Evolutionary conservation across 37 sponge, comb jelly and placozoan genomes (phyloP), one percentile per base, ranked within the genome.

Genomic region (Lycopodina hypogea): DNA sequence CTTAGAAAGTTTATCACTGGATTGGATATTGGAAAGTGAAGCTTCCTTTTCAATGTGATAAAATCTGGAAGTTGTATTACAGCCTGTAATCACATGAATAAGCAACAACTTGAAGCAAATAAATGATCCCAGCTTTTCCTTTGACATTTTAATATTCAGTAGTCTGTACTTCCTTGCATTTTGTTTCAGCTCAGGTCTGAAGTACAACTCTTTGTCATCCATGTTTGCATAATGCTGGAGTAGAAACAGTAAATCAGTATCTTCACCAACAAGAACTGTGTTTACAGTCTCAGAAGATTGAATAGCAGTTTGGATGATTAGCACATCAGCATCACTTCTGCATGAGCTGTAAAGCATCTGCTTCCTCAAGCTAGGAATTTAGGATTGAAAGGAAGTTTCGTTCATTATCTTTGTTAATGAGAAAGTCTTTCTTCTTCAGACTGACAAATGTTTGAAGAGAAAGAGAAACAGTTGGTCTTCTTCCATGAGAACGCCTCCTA

Each of bases 141-240:
- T 60, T 8, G 23, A 8, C 23, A 17, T 28, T 17, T 60, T 8
- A 6, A 60, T 60, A 60, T 60, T 60, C 61, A 23, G 24, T 21
- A 22, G 7, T 21, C 23, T 23, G 18, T 26, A 60, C 7, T 60
- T n/a, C 24, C 24, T 60, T 21, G 61, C 23, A 17, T 60, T 60
- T 60, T 60, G 61, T 22, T 60, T 60, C 24, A 28, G 61, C 61
- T 60, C 61, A n/a, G 61, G 61, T 60, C 23, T 60, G 23, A 60
- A 60, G 23, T 21, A 60, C 61, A 60, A 60, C 21, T 17, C 23
- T 21, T 17, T 17, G 23, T 6, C 11, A 21, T 60, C 61, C 61
- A 60, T 21, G 23, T 17, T 22, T 60, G 61, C 61, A 60, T 60
- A 6, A 28, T 60, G 23, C 11, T 26, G 11, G 11, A 60, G 61